phyloP scores from a whole-genome alignment of 2,888 invertebrate genomes.

The Exocentrus adspersus region DNA sequence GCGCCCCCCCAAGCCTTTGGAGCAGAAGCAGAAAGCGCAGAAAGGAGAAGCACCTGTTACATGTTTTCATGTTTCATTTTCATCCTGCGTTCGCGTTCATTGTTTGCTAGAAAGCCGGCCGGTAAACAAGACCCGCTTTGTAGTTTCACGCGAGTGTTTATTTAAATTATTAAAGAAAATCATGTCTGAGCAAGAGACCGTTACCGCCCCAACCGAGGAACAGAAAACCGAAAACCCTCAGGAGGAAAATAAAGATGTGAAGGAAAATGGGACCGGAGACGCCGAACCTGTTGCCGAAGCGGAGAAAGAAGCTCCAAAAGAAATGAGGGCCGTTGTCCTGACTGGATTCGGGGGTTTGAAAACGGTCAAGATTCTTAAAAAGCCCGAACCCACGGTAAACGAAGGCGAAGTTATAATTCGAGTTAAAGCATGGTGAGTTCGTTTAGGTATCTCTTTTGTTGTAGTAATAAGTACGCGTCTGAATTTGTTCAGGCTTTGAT shows the following conservation, averaged over 20 bases:
- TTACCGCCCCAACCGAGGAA: conserved; percentile 47
- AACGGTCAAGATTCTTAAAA: conserved; percentile 83
- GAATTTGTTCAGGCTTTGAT: too few species aligned
- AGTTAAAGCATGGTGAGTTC: conserved; percentile 88
- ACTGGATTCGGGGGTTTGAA: conserved; percentile 88
- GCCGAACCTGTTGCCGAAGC: conserved; percentile 56
- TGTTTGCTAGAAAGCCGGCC: conserved; percentile 45
- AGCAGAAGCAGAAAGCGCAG: too few species aligned
- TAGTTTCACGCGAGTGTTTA: conserved; percentile 26
- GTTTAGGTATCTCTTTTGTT: too few species aligned
- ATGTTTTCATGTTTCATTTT: conserved; percentile 54
- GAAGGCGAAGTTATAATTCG: conserved; percentile 84
- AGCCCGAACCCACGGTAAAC: conserved; percentile 76
- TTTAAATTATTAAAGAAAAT: conserved; percentile 29
- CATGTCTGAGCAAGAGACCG: conserved; percentile 55
- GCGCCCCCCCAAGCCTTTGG: conserved; percentile 56
- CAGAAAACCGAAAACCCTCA: conserved; percentile 49
- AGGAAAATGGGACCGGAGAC: conserved; percentile 64
- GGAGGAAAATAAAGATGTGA: conserved; percentile 54
- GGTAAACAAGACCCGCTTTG: conserved; percentile 12
- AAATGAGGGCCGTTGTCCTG: conserved; percentile 86
- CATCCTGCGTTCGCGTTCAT: too few species aligned
- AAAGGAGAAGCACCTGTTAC: conserved; percentile 60
- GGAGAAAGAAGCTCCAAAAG: conserved; percentile 70
- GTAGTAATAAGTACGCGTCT: too few species aligned